Base-by-base conservation (phyloP, 2,113 vertebrate species). In the Rhynchomys soricoides region DNA sequence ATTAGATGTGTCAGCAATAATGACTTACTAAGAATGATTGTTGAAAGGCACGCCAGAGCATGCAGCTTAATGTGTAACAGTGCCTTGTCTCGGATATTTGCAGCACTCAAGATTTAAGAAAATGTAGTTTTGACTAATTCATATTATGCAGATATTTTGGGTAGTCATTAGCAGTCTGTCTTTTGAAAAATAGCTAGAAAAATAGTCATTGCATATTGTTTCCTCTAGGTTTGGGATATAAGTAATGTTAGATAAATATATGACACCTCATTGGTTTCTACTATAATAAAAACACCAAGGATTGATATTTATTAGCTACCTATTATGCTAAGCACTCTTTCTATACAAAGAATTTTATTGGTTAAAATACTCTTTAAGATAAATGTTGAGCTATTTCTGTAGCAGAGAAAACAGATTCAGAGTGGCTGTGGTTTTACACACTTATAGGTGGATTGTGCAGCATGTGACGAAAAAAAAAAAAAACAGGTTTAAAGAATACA, bases 11-110 rank as follows among this genome's bases (percentile, higher is more conserved):
- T 97, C 89, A 97, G 77, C 83, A 74, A 93, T 37, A 95, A 95
- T 83, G 78, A 94, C 78, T 97, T 95, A 94, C 94, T 77, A 95
- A 86, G 55, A 79, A 79, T 91, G 94, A 92, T 94, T 95, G 86
- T 70, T 73, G 50, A 55, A 90, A 97, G 50, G 45, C 74, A 90
- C 68, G 66, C 91, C 57, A 85, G 45, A 50, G 37, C 82, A 93
- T 91, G 83, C 74, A 50, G 4, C 59, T 22, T 7, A 79, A 52
- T 91, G 52, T 71, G 1, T 50, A 37, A 78, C 48, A 96, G 22
- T 81, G 55, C 68, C 93, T 74, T 89, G 29, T 82, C 78, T 78
- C 13, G 48, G 71, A 85, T 91, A 87, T 55, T 85, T 77, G 48
- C 48, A 89, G 64, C 24, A 77, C 21, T 88, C 3, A 17, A 73